Evolutionary conservation across 1,140 invertebrate genomes (phyloP).

Genomic region (Drosophila equinoxialis): DNA sequence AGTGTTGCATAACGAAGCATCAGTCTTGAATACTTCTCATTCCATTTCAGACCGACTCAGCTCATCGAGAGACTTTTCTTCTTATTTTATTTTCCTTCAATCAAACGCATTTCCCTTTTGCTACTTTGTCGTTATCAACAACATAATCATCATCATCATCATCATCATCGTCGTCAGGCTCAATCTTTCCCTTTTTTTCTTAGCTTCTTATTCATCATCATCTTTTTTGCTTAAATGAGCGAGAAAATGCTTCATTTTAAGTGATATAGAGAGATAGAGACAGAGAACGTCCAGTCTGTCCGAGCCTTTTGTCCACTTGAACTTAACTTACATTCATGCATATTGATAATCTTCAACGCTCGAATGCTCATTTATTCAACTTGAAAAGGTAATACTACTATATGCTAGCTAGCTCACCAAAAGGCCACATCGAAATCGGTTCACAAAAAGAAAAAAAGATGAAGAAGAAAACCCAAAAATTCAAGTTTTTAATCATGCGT

Average conservation of each 20-base stretch:
- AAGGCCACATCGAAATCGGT: constrained; percentile 2
- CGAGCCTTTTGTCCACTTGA: constrained; percentile 31
- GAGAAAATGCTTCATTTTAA: constrained; percentile 28
- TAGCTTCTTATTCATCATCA: not conserved
- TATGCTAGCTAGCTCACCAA: not conserved
- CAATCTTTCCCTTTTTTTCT: not conserved
- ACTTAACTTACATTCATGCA: constrained; percentile 57
- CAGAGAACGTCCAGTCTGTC: not conserved
- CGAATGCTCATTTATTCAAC: constrained; percentile 59
- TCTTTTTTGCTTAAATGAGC: constrained; percentile 26
- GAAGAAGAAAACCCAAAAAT: constrained; percentile 22
- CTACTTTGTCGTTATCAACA: not conserved
- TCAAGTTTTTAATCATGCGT: constrained; percentile 59
- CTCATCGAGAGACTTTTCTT: constrained; percentile 14
- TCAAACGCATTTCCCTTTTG: constrained; percentile 47
- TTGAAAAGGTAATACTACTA: constrained; percentile 39
- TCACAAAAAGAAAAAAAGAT: not conserved
- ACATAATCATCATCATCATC: not conserved
- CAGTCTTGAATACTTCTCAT: not conserved
- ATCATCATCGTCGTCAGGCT: not conserved
- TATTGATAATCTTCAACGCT: constrained; percentile 63
- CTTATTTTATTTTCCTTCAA: constrained; percentile 19
- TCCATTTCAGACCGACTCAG: not conserved
- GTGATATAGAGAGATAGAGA: not conserved
- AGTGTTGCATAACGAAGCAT: constrained; percentile 44